A percentile compares a stretch with the other conserved stretches of the same genome.
Evolutionary conservation across 2,888 invertebrate genomes (phyloP).

Genomic region (Coremacera marginata): DNA sequence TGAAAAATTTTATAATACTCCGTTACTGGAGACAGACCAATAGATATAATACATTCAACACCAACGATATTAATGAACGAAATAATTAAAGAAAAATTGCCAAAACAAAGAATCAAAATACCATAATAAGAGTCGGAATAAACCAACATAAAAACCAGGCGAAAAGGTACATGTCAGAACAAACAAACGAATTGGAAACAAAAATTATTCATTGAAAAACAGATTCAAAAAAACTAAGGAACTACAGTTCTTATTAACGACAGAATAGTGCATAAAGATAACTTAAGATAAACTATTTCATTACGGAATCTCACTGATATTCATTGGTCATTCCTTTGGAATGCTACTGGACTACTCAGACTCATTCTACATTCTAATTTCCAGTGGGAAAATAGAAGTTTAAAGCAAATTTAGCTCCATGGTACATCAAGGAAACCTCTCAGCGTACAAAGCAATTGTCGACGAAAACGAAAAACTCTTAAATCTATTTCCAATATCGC

Average conservation of each 20-base stretch:
- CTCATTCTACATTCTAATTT: no score
- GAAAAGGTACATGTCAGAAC: no score
- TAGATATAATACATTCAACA: no score
- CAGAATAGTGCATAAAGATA: no score
- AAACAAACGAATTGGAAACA: no score
- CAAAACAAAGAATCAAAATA: neutral
- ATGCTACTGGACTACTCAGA: conserved; percentile 6
- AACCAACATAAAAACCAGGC: neutral
- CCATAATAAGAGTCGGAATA: neutral
- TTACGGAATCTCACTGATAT: neutral
- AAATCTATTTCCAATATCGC: neutral
- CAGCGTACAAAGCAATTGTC: no score
- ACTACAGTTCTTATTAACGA: conserved; percentile 10
- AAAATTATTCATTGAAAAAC: conserved; percentile 15
- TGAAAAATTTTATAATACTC: neutral
- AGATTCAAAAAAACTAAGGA: conserved; percentile 13
- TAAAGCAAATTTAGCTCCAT: no score
- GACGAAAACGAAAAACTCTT: neutral
- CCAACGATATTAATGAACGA: no score
- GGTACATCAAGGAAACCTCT: no score
- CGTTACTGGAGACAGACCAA: no score
- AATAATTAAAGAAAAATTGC: no score
- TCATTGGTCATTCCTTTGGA: neutral
- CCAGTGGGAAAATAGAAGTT: no score
- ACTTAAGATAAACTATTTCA: neutral